Conservation (phyloP, 2,113 vertebrate genomes). For the Phrynosoma blainvillii region DNA sequence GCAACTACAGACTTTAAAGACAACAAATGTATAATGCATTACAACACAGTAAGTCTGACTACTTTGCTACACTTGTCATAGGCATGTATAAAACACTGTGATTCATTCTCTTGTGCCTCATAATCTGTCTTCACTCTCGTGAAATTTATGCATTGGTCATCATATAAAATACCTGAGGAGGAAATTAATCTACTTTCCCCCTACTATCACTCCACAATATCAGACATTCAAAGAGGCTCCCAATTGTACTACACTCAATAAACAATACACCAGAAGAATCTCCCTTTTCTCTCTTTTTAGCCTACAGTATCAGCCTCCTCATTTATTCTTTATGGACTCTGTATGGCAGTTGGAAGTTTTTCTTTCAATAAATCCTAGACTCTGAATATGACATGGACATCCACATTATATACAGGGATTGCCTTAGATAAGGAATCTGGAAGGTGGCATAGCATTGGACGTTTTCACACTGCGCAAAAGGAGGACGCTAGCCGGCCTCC, state of each 20-base stretch:
- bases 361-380: slow-evolving; percentile 50
- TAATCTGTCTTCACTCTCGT: slow-evolving; percentile 59
- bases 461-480: too few species aligned
- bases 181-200: slow-evolving; percentile 48
- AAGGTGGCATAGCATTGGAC: slow-evolving; percentile 4
- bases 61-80: slow-evolving; percentile 27
- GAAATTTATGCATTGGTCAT: slow-evolving; percentile 28
- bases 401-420: background rate
- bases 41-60: background rate
- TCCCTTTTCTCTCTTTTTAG: slow-evolving; percentile 12
- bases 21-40: background rate
- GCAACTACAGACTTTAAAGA: background rate
- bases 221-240: slow-evolving; percentile 41
- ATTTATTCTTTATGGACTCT: slow-evolving; percentile 63
- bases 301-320: slow-evolving; percentile 50
- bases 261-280: slow-evolving; percentile 50
- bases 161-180: slow-evolving; percentile 22
- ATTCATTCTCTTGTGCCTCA: slow-evolving; percentile 52
- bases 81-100: slow-evolving; percentile 30
- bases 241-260: slow-evolving; percentile 49
- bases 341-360: slow-evolving; percentile 34
- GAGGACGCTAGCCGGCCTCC: too few species aligned
- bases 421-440: slow-evolving; percentile 25
- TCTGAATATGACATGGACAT: slow-evolving; percentile 47
- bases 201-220: background rate